phyloP scores from a whole-genome alignment of 2,797 vertebrate genomes.

The Eulemur rubriventer region DNA sequence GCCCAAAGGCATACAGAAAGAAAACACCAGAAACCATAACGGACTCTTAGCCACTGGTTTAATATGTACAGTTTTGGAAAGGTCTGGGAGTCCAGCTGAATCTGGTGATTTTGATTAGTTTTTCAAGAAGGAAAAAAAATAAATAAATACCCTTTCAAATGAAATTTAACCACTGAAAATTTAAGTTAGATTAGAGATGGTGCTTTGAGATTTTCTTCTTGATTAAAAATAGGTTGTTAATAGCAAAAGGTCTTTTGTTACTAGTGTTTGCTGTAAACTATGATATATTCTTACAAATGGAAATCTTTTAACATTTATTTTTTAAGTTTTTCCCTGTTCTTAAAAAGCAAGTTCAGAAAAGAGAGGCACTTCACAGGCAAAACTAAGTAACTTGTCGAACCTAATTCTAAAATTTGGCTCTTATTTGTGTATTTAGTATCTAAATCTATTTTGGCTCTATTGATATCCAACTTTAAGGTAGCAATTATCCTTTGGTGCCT shows the following conservation, averaged over 20 bases:
- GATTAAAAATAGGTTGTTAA: conserved; percentile 14
- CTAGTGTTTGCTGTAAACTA: background rate
- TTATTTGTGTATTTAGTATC: background rate
- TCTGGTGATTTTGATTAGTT: conserved; percentile 49
- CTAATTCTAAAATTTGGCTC: background rate
- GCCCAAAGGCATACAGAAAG: conserved; percentile 63
- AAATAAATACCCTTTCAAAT: background rate
- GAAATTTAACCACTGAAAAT: conserved; percentile 6
- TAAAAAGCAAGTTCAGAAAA: background rate
- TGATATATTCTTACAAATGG: background rate
- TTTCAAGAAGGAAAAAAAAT: background rate
- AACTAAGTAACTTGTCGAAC: background rate
- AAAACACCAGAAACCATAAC: conserved; percentile 35
- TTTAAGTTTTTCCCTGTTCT: background rate
- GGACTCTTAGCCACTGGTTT: conserved; percentile 39
- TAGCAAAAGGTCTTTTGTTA: background rate
- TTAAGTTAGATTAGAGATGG: conserved; percentile 29
- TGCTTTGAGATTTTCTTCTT: conserved; percentile 29
- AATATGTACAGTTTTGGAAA: conserved; percentile 50
- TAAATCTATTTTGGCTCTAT: conserved; percentile 4
- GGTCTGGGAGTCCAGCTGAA: background rate
- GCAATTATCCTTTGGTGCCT: background rate
- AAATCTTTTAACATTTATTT: conserved; percentile 35
- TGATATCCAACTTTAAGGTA: background rate
- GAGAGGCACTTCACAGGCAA: background rate